These are phyloP conservation scores for Fragariocoptes setiger DNA, from an alignment of 1,140 invertebrate genomes.

Conservation along the genomic window DNA sequence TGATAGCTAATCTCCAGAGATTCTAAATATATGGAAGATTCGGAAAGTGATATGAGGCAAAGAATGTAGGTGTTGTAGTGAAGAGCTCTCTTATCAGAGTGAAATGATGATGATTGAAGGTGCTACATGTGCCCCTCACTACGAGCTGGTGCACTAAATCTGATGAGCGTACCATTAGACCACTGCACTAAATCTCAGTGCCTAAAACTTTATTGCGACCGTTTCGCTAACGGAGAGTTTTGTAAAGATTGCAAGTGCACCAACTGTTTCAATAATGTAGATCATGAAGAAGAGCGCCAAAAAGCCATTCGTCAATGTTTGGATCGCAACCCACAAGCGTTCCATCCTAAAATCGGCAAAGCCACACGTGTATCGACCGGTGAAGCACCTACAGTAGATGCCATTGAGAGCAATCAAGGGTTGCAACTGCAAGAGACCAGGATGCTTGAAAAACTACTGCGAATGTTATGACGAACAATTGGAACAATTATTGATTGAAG, in stretches of 20 bases:
- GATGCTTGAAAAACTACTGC: slow-evolving; percentile 97
- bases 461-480: slow-evolving; percentile 93
- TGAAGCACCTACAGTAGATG: too few relatives aligned
- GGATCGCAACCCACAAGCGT: slow-evolving; percentile 72
- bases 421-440: slow-evolving; percentile 92
- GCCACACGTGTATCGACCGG: slow-evolving; percentile 13
- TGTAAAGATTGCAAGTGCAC: slow-evolving; percentile 93
- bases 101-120: too few relatives aligned
- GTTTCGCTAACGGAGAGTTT: slow-evolving; percentile 97
- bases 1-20: too few relatives aligned
- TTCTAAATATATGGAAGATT: too few relatives aligned
- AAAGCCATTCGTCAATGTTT: slow-evolving; percentile 66
- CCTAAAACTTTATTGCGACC: slow-evolving; percentile 92
- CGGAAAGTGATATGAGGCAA: too few relatives aligned
- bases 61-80: too few relatives aligned
- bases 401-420: slow-evolving; percentile 82
- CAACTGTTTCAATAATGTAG: slow-evolving; percentile 86
- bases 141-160: too few relatives aligned
- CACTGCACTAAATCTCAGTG: slow-evolving; percentile 97
- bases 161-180: too few relatives aligned
- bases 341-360: slow-evolving; percentile 75
- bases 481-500: slow-evolving; percentile 58
- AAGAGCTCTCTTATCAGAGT: too few relatives aligned
- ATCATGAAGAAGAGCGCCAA: slow-evolving; percentile 76
- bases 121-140: too few relatives aligned